Evolutionary conservation across 2,113 vertebrate species (phyloP).

Genomic region (Hyla sarda): DNA sequence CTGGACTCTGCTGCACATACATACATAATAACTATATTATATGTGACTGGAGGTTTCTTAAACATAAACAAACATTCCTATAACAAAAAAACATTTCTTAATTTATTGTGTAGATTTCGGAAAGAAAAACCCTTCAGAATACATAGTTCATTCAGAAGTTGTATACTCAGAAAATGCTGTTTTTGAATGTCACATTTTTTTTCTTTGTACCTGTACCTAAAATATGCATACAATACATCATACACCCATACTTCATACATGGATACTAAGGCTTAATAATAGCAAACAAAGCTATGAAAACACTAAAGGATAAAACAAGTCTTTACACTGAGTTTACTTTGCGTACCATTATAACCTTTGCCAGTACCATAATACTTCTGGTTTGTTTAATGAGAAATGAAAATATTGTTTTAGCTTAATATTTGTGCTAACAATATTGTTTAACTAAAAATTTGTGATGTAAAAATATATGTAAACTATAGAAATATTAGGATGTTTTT

Average conservation of each 20-base stretch:
- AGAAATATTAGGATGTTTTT: constrained; percentile 5
- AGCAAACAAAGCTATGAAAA: constrained; percentile 39
- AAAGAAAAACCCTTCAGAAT: constrained; percentile 2
- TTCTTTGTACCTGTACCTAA: not conserved
- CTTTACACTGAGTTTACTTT: constrained; percentile 24
- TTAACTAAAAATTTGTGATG: constrained; percentile 19
- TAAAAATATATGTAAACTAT: constrained; percentile 33
- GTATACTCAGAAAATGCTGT: not conserved
- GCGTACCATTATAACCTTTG: constrained; percentile 3
- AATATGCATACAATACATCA: constrained; percentile 31
- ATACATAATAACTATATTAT: not conserved
- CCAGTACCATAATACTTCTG: constrained; percentile 21
- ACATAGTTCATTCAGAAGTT: not conserved
- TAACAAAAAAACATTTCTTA: constrained; percentile 26
- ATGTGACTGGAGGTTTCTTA: not conserved
- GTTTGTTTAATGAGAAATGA: not conserved
- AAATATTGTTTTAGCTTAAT: constrained; percentile 7
- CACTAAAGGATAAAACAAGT: constrained; percentile 17
- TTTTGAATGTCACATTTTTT: constrained; percentile 3
- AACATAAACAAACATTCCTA: not conserved
- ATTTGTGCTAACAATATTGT: not conserved
- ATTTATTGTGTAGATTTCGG: constrained; percentile 30
- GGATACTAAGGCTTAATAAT: constrained; percentile 33
- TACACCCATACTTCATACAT: constrained; percentile 40
- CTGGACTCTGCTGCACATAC: not conserved